Conservation (phyloP, 2,113 vertebrate genomes). For the Oriolus oriolus region DNA sequence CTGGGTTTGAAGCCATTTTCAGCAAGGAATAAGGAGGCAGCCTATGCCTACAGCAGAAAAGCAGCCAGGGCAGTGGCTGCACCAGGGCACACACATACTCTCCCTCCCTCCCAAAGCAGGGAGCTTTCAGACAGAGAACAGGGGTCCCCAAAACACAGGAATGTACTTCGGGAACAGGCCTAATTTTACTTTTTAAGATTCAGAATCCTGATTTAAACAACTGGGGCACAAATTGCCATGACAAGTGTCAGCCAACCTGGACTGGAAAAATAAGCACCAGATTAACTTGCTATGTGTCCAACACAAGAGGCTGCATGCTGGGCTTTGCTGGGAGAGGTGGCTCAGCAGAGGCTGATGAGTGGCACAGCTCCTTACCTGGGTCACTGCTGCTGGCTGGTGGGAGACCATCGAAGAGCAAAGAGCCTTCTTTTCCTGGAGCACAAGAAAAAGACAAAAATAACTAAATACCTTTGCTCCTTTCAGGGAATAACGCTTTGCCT, state of each 20-base stretch:
- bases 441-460: not conserved
- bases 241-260: rapidly evolving
- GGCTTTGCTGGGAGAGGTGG: not conserved
- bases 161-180: not conserved
- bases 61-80: not conserved
- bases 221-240: rapidly evolving
- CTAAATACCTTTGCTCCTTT: not conserved
- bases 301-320: not conserved
- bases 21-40: not conserved
- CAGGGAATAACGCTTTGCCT: not conserved
- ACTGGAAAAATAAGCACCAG: not conserved
- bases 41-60: not conserved
- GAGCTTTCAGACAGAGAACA: rapidly evolving
- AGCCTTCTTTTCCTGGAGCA: conserved; percentile 64
- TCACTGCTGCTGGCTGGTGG: conserved; percentile 69
- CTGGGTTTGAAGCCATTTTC: not conserved
- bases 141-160: not conserved
- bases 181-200: not conserved
- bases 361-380: conserved; percentile 53
- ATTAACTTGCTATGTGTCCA: rapidly evolving
- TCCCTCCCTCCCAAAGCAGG: not conserved
- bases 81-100: rapidly evolving
- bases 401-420: conserved; percentile 72
- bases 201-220: not conserved
- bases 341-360: not conserved